A percentile compares a stretch with the other conserved stretches of the same genome.
phyloP scores from a whole-genome alignment of 2,888 invertebrate genomes.

The Tenthredo notha region DNA sequence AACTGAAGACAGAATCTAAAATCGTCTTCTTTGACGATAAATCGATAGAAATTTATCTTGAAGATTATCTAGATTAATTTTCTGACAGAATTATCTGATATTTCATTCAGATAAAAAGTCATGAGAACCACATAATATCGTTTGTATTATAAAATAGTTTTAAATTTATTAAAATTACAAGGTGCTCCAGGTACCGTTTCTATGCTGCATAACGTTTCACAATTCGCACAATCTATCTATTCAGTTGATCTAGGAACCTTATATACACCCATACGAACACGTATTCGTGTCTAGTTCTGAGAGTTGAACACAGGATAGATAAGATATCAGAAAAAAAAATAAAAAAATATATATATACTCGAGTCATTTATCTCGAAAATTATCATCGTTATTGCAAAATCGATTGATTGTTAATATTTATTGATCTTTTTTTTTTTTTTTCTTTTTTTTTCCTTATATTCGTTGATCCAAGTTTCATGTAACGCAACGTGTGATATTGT shows the following conservation, averaged over 20 bases:
- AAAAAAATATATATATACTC: neutral
- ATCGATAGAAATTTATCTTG: neutral
- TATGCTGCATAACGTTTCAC: neutral
- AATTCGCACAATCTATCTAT: neutral
- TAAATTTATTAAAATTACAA: constrained; percentile 10
- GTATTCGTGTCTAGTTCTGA: neutral
- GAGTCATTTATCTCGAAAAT: neutral
- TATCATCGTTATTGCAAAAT: neutral
- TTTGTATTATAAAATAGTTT: neutral
- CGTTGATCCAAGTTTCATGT: neutral
- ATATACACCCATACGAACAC: neutral
- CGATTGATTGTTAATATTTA: neutral
- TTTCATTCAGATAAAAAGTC: neutral
- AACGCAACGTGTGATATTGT: neutral
- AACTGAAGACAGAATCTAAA: neutral
- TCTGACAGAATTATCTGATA: neutral
- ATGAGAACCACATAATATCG: neutral
- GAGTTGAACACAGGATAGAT: neutral
- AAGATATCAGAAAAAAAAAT: neutral
- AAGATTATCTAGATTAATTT: neutral
- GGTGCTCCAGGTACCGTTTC: constrained; percentile 25
- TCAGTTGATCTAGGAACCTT: neutral
- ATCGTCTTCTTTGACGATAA: neutral
- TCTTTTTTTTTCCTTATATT: neutral
- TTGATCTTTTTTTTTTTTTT: neutral